Evolutionary conservation across 2,797 vertebrate genomes (phyloP), one percentile per base, ranked within the genome.

Genomic region (Takifugu ocellatus): DNA sequence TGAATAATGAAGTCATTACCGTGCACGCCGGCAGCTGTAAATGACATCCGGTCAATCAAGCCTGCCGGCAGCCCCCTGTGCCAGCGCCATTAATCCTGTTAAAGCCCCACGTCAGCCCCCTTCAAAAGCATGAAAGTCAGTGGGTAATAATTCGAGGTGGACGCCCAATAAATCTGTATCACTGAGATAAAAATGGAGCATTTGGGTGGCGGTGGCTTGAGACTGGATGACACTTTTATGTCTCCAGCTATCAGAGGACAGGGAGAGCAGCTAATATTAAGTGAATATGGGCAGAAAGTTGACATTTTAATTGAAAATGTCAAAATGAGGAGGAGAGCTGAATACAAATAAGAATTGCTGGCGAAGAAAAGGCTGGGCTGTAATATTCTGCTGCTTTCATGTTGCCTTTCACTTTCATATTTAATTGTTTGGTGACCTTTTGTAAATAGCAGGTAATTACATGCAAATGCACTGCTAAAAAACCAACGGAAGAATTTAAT

Each of bases 1-100:
- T 72, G 79, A 88, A 89, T 91, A 91, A 93, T 88, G 84, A 90
- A 91, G 87, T 82, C 82, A 91, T 93, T 92, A 91, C 75, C 78
- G 50, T 65, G 79, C 76, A 86, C 72, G 80, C 75, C 86, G 72
- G 81, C 82, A 68, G 87, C 87, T 87, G 87, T 89, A 88, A 92
- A 92, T 89, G 90, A 93, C 90, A 92, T 90, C 85, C 80, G 82
- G 75, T 86, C 86, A 88, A 89, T 90, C 82, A 78, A 74, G 79
- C 82, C 88, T 89, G 81, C 79, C 79, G 90, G 85, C 84, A 83
- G 88, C 75, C 77, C 82, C 15, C 14, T 68, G 84, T 88, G 89
- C 25, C 84, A 51, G 74, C 75, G 61, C 89, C 83, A 92, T 93
- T 93, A 89, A 92, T 93, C 88, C 90, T 78, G 75, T 81, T 77